These are phyloP conservation scores for Pluvianellus socialis DNA, from an alignment of 2,113 vertebrate species.

Conservation along the genomic window DNA sequence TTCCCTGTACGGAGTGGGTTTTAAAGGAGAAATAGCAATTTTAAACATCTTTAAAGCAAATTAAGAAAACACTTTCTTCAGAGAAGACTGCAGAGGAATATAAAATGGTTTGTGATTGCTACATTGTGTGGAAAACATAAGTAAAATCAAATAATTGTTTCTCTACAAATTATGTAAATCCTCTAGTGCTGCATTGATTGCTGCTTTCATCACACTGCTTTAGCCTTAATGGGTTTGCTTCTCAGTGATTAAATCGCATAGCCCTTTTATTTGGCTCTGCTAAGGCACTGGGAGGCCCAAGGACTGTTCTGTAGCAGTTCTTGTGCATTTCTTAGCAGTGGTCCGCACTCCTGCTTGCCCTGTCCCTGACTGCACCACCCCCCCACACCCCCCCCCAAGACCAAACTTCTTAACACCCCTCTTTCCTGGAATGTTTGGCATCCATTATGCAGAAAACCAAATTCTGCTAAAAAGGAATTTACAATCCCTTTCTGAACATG, in stretches of 20 bases:
- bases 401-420: neutral
- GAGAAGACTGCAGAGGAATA: neutral
- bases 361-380: neutral
- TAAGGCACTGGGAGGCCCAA: neutral
- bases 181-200: neutral
- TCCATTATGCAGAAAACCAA: neutral
- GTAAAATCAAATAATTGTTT: neutral
- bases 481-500: neutral
- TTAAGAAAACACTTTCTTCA: neutral
- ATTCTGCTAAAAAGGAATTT: neutral
- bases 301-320: neutral
- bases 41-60: neutral
- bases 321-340: neutral
- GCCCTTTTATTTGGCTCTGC: neutral
- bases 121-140: neutral
- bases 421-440: neutral
- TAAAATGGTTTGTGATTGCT: neutral
- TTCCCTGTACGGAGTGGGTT: neutral
- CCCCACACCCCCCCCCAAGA: neutral
- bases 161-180: neutral
- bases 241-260: neutral
- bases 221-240: neutral
- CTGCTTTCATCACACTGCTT: neutral
- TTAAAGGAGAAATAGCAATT: neutral
- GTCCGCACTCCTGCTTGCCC: neutral